phyloP scores from a whole-genome alignment of 37 sponge, comb jelly and placozoan species.

The Cliona cf. orientalis region DNA sequence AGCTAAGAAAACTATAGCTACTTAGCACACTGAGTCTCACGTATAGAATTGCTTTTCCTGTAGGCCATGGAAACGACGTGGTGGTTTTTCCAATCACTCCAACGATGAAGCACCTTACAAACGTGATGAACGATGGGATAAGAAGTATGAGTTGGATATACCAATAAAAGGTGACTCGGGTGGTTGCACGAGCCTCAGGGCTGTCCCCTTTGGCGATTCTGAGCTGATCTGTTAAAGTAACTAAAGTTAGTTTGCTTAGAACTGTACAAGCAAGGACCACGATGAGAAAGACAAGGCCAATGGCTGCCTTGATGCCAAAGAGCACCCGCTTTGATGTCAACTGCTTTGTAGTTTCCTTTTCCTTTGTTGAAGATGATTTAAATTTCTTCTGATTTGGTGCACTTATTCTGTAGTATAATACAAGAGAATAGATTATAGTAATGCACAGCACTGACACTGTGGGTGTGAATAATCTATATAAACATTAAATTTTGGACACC shows the following conservation, averaged over 20 bases:
- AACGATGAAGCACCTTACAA: constrained; percentile 54
- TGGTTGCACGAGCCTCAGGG: too few relatives aligned
- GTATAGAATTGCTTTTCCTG: constrained; percentile 30
- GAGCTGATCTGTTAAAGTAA: constrained; percentile 48
- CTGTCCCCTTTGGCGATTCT: background rate
- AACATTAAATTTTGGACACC: too few relatives aligned
- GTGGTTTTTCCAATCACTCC: constrained; percentile 74
- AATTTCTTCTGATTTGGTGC: too few relatives aligned
- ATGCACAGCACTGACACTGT: too few relatives aligned
- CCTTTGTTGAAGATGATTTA: too few relatives aligned
- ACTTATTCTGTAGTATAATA: too few relatives aligned
- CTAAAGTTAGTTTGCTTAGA: constrained; percentile 71
- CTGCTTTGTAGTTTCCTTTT: too few relatives aligned
- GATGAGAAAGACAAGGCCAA: constrained; percentile 33
- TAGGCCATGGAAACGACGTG: constrained; percentile 81
- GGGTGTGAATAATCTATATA: too few relatives aligned
- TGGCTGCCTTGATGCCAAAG: constrained; percentile 20
- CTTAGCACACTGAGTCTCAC: too few relatives aligned
- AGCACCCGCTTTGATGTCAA: too few relatives aligned
- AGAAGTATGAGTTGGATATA: constrained; percentile 76
- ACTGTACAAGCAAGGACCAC: constrained; percentile 38
- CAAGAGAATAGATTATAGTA: too few relatives aligned
- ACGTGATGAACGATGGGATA: constrained; percentile 65
- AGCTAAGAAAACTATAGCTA: too few relatives aligned
- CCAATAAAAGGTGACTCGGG: constrained; percentile 56